phyloP scores from a whole-genome alignment of 1,140 invertebrate genomes.

The Bombus soroeensis region DNA sequence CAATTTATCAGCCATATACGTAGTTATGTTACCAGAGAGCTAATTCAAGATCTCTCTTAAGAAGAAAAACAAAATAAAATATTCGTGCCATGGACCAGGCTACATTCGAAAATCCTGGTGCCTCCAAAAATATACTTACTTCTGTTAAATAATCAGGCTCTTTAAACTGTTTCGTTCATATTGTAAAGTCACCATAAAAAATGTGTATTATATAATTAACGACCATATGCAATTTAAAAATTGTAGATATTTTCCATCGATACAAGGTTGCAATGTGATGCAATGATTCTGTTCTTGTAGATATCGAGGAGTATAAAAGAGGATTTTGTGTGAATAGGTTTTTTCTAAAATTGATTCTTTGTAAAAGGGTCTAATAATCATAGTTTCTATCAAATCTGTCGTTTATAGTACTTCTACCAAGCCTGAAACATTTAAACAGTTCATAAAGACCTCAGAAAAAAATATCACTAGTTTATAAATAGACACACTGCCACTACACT shows the following conservation, averaged over 20 bases:
- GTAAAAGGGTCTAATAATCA: constrained; percentile 83
- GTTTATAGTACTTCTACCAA: constrained; percentile 58
- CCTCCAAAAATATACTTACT: constrained; percentile 33
- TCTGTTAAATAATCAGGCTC: constrained; percentile 57
- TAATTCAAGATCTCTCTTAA: constrained; percentile 55
- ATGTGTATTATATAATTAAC: constrained; percentile 77
- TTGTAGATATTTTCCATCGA: constrained; percentile 83
- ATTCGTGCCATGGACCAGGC: constrained; percentile 68
- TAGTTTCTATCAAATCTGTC: constrained; percentile 82
- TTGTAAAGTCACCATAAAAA: constrained; percentile 73
- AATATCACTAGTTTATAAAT: background rate
- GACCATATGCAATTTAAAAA: constrained; percentile 74
- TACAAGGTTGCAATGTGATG: constrained; percentile 80
- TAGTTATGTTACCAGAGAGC: constrained; percentile 61
- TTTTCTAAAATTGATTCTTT: constrained; percentile 83
- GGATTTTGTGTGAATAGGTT: constrained; percentile 83
- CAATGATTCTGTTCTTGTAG: constrained; percentile 83
- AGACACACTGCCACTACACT: background rate
- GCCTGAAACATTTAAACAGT: constrained; percentile 29
- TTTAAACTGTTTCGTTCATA: constrained; percentile 70
- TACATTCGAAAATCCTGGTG: constrained; percentile 56
- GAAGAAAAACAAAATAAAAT: constrained; percentile 29
- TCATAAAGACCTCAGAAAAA: constrained; percentile 49
- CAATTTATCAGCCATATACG: constrained; percentile 60
- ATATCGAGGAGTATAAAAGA: constrained; percentile 80